Conservation (phyloP, 2,888 invertebrate species). For the Dynastes hyllus region DNA sequence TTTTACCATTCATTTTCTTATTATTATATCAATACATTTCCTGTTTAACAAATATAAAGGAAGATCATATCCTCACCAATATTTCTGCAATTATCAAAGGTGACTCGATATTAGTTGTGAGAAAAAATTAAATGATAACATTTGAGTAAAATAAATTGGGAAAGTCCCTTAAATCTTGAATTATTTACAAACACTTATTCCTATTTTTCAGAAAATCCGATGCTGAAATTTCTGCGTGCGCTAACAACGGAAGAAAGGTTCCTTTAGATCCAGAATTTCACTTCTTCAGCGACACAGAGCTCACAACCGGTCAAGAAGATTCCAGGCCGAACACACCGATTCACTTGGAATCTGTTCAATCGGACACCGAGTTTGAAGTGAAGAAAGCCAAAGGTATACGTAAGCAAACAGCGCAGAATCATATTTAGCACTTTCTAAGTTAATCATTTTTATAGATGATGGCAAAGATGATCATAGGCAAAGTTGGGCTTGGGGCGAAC, state of each 20-base stretch:
- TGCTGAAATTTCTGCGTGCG: constrained; percentile 42
- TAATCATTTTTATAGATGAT: constrained; percentile 58
- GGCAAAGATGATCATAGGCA: constrained; percentile 70
- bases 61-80: too few species aligned
- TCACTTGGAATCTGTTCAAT: constrained; percentile 76
- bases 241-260: constrained; percentile 61
- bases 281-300: constrained; percentile 95
- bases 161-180: background rate
- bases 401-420: background rate
- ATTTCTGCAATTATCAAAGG: too few species aligned
- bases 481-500: constrained; percentile 94
- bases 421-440: background rate
- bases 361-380: constrained; percentile 95
- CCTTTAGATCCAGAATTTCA: constrained; percentile 81
- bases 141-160: too few species aligned
- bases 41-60: too few species aligned
- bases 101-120: too few species aligned
- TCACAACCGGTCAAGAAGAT: constrained; percentile 79
- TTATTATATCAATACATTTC: too few species aligned
- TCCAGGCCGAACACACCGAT: constrained; percentile 85
- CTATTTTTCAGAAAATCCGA: constrained; percentile 53
- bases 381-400: constrained; percentile 72
- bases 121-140: too few species aligned
- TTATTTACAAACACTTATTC: background rate
- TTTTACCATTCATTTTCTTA: too few species aligned